phyloP scores from a whole-genome alignment of 2,888 invertebrate genomes.

The Tortrix viridana region DNA sequence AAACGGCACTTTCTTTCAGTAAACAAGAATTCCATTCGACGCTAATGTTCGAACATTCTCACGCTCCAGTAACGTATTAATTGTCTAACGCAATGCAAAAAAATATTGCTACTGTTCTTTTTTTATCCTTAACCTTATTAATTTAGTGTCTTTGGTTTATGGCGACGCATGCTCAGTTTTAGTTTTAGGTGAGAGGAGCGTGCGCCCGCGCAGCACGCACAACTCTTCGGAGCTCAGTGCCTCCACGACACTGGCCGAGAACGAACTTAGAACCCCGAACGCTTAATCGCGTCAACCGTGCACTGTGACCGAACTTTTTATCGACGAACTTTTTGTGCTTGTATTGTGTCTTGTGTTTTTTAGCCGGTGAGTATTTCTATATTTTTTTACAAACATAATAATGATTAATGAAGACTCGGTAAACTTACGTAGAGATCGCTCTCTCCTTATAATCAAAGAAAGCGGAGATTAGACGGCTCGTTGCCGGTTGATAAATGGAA shows the following conservation, averaged over 20 bases:
- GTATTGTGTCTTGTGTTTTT: conserved; percentile 65
- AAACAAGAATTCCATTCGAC: conserved; percentile 28
- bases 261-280: conserved; percentile 74
- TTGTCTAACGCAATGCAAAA: conserved; percentile 53
- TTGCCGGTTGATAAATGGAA: conserved; percentile 50
- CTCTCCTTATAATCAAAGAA: conserved; percentile 61
- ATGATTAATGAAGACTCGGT: conserved; percentile 32
- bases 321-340: conserved; percentile 61
- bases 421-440: conserved; percentile 56
- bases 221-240: conserved; percentile 78
- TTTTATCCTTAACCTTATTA: conserved; percentile 78
- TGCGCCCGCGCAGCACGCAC: conserved; percentile 72
- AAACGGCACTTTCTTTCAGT: conserved; percentile 32
- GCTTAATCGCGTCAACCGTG: conserved; percentile 58
- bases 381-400: conserved; percentile 38
- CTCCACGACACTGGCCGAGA: conserved; percentile 75
- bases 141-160: conserved; percentile 59
- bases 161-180: conserved; percentile 64
- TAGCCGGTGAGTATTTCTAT: conserved; percentile 54
- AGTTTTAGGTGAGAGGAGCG: conserved; percentile 68
- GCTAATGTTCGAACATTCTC: conserved; percentile 49
- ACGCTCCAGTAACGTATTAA: conserved; percentile 55
- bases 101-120: conserved; percentile 61
- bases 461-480: conserved; percentile 52
- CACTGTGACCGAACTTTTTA: conserved; percentile 63